Evolutionary conservation across 1,140 invertebrate genomes (phyloP), one percentile per base, ranked within the genome.

Genomic region (Drosophila willistoni): DNA sequence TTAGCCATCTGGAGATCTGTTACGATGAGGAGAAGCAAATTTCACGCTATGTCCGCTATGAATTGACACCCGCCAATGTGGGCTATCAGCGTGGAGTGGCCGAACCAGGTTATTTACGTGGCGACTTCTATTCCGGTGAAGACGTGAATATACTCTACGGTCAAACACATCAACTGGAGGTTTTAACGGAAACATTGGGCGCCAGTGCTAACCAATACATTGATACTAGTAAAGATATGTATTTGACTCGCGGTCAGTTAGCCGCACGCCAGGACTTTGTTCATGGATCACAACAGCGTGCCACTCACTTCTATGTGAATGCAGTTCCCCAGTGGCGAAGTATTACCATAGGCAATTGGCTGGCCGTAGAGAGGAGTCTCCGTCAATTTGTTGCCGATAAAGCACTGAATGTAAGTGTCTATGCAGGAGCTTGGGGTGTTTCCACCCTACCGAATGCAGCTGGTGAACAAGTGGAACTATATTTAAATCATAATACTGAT

Each of bases 291-390:
- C 94, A 94, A 19, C 94, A 96, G 78, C 92, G 94, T 0, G 92
- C 94, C 1, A 95, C 95, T 0, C 95, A 94, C 82, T 94, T 93
- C 73, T 95, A 94, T 79, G 93, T 94, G 6, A 96, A 95, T 83
- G 93, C 92, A 7, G 94, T 93, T 9, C 94, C 94, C 0, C 94
- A 90, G 74, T 95, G 95, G 95, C 93, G 95, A 47, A 94, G 93
- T n/a, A 93, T 95, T 59, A 94, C 94, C 68, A 93, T 92, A 42
- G 94, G 94, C 19, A 95, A 95, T 82, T 95, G 95, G 95, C 92
- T 93, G 34, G 78, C 74, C 1, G 71, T 94, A 14, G 93, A 94
- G 79, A 63, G 71, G 0, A 91, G 91, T 64, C 79, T 93, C 0
- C 84, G 93, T 36, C 79, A 83, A 17, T 94, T 92, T 34, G 92